These are phyloP conservation scores for Garra rufa DNA, from an alignment of 2,113 vertebrate species.

Conservation along the genomic window DNA sequence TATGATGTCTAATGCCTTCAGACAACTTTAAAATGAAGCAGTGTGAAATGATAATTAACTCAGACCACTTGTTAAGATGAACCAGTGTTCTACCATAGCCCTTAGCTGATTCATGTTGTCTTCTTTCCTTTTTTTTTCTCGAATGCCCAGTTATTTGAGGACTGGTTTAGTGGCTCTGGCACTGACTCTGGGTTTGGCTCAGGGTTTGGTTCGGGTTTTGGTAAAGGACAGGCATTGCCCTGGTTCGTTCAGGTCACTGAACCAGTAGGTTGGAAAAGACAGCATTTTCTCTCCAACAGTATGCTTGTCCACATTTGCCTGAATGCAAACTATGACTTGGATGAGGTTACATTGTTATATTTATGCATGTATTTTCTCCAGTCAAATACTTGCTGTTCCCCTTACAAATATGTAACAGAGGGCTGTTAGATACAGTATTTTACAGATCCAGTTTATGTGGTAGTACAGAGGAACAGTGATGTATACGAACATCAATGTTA, in stretches of 20 bases:
- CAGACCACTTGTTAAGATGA: not conserved
- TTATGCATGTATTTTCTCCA: constrained; percentile 2
- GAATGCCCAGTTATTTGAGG: constrained; percentile 67
- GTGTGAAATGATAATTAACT: not conserved
- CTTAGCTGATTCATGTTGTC: not conserved
- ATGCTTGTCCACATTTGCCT: constrained; percentile 12
- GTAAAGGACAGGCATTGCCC: constrained; percentile 68
- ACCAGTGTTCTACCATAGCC: not conserved
- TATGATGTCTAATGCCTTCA: not conserved
- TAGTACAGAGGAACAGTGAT: not conserved
- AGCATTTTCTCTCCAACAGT: constrained; percentile 60
- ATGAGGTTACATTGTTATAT: not conserved
- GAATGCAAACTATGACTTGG: constrained; percentile 8
- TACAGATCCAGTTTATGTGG: not conserved
- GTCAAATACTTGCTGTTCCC: not conserved
- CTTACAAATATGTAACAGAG: too few relatives aligned
- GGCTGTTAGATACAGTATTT: not conserved
- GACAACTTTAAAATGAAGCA: constrained; percentile 19
- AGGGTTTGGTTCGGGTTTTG: constrained; percentile 66
- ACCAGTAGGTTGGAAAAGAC: constrained; percentile 64
- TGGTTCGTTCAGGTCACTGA: constrained; percentile 59
- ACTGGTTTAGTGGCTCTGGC: constrained; percentile 75
- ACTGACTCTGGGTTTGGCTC: constrained; percentile 62
- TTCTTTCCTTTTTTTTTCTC: constrained; percentile 36
- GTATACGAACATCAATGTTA: not conserved